Evolutionary conservation across 2,113 vertebrate species (phyloP).

Genomic region (Epinephelus fuscoguttatus): DNA sequence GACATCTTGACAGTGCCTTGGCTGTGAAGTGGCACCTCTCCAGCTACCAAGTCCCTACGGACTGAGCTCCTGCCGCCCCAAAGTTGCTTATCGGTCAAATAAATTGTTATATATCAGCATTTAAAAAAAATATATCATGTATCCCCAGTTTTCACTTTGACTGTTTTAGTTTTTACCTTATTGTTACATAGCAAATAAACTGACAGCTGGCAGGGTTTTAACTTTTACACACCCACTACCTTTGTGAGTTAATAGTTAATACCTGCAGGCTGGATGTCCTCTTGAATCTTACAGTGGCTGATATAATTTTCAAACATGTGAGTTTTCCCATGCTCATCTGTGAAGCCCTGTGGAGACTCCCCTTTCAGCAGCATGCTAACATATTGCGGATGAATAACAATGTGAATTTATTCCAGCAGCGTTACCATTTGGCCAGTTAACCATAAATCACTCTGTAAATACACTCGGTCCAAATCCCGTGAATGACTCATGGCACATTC

Average conservation of each 20-base stretch:
- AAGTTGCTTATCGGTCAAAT: too few relatives aligned
- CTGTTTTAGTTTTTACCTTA: too few relatives aligned
- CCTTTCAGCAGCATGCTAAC: background rate
- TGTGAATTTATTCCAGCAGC: conserved; percentile 24
- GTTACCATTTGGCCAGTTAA: conserved; percentile 33
- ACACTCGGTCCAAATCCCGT: conserved; percentile 63
- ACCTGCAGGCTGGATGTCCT: background rate
- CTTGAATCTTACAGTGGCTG: background rate
- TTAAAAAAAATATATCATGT: too few relatives aligned
- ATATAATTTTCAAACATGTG: background rate
- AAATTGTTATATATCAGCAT: too few relatives aligned
- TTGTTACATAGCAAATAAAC: too few relatives aligned
- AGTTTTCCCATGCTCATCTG: too few relatives aligned
- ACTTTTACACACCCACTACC: background rate
- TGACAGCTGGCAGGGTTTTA: background rate
- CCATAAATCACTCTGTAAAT: conserved; percentile 62
- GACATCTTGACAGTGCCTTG: too few relatives aligned
- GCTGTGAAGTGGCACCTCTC: too few relatives aligned
- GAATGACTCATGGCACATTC: conserved; percentile 78
- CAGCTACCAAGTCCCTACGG: too few relatives aligned
- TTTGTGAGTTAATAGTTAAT: background rate
- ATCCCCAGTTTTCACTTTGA: too few relatives aligned
- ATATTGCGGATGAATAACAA: background rate
- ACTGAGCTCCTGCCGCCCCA: too few relatives aligned
- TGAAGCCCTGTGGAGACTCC: background rate